Conservation (phyloP, 35 echinoderm and acorn worm genomes). For the Heliocidaris erythrogramma region DNA sequence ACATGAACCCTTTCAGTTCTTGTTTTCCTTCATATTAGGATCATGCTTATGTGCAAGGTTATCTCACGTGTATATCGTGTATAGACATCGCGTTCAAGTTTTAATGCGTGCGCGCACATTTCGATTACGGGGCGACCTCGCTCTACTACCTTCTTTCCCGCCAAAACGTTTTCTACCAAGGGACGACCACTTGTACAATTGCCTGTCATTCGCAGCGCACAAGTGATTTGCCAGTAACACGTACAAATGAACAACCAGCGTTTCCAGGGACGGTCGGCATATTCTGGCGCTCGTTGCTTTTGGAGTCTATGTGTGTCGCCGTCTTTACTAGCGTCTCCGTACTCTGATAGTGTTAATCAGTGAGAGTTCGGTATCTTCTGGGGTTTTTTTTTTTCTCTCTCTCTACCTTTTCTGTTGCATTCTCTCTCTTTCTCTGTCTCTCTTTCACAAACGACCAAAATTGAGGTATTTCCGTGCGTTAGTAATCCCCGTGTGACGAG, state of each 20-base stretch:
- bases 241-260: neutral
- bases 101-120: slow-evolving; percentile 18
- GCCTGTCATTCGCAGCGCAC: neutral
- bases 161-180: neutral
- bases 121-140: neutral
- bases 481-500: neutral
- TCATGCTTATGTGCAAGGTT: neutral
- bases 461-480: neutral
- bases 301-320: neutral
- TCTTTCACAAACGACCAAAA: neutral
- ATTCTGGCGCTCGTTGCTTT: neutral
- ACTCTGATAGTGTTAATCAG: neutral
- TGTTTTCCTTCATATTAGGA: neutral
- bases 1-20: neutral
- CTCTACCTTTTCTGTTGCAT: neutral
- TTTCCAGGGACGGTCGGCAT: neutral
- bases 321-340: neutral
- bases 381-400: neutral
- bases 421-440: neutral
- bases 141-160: neutral
- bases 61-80: neutral
- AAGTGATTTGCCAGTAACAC: slow-evolving; percentile 23
- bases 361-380: neutral
- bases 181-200: neutral
- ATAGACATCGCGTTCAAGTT: neutral